Conservation (phyloP, 2,888 invertebrate genomes). For the Eudasyphora cyanicolor region DNA sequence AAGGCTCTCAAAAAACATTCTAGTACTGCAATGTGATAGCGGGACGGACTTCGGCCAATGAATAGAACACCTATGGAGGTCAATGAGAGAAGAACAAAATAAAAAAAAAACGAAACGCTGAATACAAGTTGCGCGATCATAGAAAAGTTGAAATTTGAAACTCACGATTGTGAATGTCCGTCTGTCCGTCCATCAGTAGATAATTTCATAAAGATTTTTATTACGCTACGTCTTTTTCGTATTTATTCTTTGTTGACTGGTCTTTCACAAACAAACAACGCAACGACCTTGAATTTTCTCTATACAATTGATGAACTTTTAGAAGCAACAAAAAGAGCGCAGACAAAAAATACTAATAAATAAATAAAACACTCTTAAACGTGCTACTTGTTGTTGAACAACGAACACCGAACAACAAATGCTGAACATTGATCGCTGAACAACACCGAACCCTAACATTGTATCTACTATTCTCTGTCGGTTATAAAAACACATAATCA, state of each 20-base stretch:
- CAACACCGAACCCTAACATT: too few relatives aligned
- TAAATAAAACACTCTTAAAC: conserved; percentile 18
- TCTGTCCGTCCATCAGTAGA: not conserved
- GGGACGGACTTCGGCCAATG: not conserved
- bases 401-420: too few relatives aligned
- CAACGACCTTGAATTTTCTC: conserved; percentile 41
- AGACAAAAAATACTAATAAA: not conserved
- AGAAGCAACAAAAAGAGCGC: not conserved
- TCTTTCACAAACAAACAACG: too few relatives aligned
- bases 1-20: not conserved
- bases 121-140: not conserved
- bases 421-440: too few relatives aligned
- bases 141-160: conserved; percentile 23
- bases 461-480: not conserved
- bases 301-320: conserved; percentile 39
- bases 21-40: conserved; percentile 2
- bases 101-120: not conserved
- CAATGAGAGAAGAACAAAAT: too few relatives aligned
- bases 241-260: too few relatives aligned
- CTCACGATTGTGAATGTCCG: conserved; percentile 41
- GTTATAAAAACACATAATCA: not conserved
- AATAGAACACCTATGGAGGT: conserved; percentile 19
- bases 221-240: not conserved
- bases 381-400: conserved; percentile 30
- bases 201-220: conserved; percentile 12